Evolutionary conservation across 2,888 invertebrate species (phyloP), one percentile per base, ranked within the genome.

Genomic region (Dione vanillae): DNA sequence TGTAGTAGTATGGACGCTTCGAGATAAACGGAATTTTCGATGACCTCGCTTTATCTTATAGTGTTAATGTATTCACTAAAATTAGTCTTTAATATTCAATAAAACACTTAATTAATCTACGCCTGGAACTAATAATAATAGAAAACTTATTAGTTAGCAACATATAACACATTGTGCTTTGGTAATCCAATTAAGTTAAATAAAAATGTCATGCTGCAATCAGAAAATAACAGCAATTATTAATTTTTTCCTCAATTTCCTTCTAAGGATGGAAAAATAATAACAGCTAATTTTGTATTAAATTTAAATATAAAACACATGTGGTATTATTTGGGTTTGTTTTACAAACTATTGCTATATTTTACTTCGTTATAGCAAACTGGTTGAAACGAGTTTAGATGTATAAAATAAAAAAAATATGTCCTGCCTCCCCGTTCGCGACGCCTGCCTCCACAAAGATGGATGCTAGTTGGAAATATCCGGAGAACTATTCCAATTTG

Each of bases 401-500:
- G 79, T 82, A 80, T 78, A 81, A 86, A 77, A 79, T 77, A 76
- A 73, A 89, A 90, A 90, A 86, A 80, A 82, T 80, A 80, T 78
- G 77, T 79, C 77, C 78, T 76, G 73, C 76, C 73, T 75, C 77
- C 81, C 71, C 72, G 75, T 75, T 75, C 80, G 47, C 67, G 73
- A 70, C 80, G 79, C 81, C 82, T 83, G 73, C 85, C 82, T 80
- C 85, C 84, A 83, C 88, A 86, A 86, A 89, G 87, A 90, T 86
- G 88, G 86, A 89, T 85, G 86, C 88, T 85, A 81, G 83, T 83
- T 83, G 80, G 83, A 87, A 89, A 90, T 88, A 89, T 85, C 85
- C 85, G 79, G 78, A 76, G 81, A 92, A 92, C 92, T 92, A 92
- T 92, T 91, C 88, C 91, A 90, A 91, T 91, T 91, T 89, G 79